These are phyloP conservation scores for Dendrolimus punctatus DNA, from an alignment of 1,140 invertebrate genomes.

Conservation along the genomic window DNA sequence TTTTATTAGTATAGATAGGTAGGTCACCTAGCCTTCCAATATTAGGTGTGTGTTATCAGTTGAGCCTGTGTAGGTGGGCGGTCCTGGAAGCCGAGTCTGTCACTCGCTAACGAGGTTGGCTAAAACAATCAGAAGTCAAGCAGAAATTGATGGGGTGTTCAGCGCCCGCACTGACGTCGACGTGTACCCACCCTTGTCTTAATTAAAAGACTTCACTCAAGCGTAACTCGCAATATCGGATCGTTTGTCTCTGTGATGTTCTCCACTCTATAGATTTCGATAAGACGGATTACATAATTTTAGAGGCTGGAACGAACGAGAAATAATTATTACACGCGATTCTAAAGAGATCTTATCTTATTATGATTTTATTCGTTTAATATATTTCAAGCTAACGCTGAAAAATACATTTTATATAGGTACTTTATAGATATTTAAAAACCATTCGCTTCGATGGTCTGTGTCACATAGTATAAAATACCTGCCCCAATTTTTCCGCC, in stretches of 20 bases:
- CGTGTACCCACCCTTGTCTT: constrained; percentile 34
- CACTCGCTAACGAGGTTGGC: constrained; percentile 35
- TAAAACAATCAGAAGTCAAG: constrained; percentile 56
- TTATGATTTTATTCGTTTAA: too few relatives aligned
- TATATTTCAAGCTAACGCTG: too few relatives aligned
- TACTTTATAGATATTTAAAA: too few relatives aligned
- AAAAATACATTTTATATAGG: too few relatives aligned
- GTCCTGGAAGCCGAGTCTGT: constrained; percentile 7
- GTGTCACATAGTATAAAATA: too few relatives aligned
- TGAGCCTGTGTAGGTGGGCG: constrained; percentile 2
- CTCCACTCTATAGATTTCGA: constrained; percentile 25
- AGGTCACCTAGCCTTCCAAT: background rate
- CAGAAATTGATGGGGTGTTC: constrained; percentile 49
- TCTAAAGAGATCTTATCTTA: too few relatives aligned
- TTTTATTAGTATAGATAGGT: too few relatives aligned
- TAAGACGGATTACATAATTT: constrained; percentile 20
- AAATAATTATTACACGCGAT: too few relatives aligned
- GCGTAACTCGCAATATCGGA: constrained; percentile 57
- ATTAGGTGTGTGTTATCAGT: constrained; percentile 7
- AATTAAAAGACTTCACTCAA: constrained; percentile 67
- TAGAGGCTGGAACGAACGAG: background rate
- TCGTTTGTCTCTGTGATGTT: constrained; percentile 40
- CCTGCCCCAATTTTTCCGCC: too few relatives aligned
- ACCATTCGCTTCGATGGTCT: too few relatives aligned
- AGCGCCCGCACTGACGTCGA: constrained; percentile 26